phyloP scores from a whole-genome alignment of 2,113 vertebrate genomes.

The Alaudala cheleensis region DNA sequence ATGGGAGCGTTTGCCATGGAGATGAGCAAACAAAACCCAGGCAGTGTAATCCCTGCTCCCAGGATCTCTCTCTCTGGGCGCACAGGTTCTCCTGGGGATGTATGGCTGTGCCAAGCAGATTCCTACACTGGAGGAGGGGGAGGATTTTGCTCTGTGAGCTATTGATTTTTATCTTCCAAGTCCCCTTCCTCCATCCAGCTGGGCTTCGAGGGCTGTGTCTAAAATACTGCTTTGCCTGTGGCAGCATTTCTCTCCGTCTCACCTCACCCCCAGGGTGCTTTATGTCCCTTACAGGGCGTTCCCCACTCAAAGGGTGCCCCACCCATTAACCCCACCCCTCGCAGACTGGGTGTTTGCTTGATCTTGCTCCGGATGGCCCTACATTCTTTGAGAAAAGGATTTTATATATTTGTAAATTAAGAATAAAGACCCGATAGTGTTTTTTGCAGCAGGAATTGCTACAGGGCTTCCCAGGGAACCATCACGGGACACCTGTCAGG shows the following conservation, averaged over 20 bases:
- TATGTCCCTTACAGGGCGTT: not conserved
- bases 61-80: not conserved
- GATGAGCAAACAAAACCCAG: not conserved
- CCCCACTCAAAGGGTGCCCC: not conserved
- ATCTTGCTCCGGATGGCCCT: fast-evolving
- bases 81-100: not conserved
- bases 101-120: not conserved
- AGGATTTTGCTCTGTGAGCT: not conserved
- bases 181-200: not conserved
- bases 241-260: not conserved
- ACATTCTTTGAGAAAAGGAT: not conserved
- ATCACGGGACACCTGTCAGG: fast-evolving
- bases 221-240: not conserved
- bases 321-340: not conserved
- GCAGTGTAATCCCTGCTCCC: not conserved
- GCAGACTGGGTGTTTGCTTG: not conserved
- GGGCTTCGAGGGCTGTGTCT: not conserved
- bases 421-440: not conserved
- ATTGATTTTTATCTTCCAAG: not conserved
- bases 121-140: not conserved
- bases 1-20: fast-evolving
- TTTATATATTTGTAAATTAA: not conserved
- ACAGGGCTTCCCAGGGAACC: not conserved
- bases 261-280: not conserved
- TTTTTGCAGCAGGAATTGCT: not conserved